Base-by-base conservation (phyloP, 2,113 vertebrate species). In the Colius striatus region DNA sequence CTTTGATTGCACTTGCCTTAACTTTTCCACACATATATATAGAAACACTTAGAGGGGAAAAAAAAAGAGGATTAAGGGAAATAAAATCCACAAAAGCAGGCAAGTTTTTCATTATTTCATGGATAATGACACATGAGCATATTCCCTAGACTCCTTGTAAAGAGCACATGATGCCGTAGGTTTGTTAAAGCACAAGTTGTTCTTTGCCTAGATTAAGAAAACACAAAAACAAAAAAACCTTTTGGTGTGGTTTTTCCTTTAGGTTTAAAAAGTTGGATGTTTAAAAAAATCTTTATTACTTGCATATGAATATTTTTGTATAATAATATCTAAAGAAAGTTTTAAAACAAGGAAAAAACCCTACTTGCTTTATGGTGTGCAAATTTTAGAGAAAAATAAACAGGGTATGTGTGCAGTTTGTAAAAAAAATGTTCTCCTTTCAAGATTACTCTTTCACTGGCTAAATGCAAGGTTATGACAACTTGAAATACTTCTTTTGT, bases 291-390 rank as follows among this genome's bases (percentile, higher is more conserved):
- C 97, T 97, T 98, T 97, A 95, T 92, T 96, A 97, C 89, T 96
- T 97, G 96, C 90, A 95, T 97, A 98, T 97, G 67, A 97, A 97
- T 98, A 98, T 98, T 98, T 98, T 98, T 98, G 97, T 98, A 98
- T 96, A 71, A 95, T 96, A 78, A 94, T 96, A 97, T 86, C 90
- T 36, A n/a, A 96, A 94, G 94, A 97, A 97, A 53, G 62, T 96
- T 97, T 97, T 96, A 94, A 97, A 92, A 92, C 58, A 92, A 73
- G 97, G 89, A 34, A 65, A 88, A 91, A 92, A 75, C 36, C 62
- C 87, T 90, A 97, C 71, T 97, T 98, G 92, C 96, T 98, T 98
- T 97, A 95, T 97, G 94, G 76, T 92, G 92, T 96, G 83, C 90
- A 97, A 95, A 96, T 97, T 98, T 97, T 94, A 90, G 94, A 98